Conservation (phyloP, 2,113 vertebrate species). For the Peromyscus maniculatus region DNA sequence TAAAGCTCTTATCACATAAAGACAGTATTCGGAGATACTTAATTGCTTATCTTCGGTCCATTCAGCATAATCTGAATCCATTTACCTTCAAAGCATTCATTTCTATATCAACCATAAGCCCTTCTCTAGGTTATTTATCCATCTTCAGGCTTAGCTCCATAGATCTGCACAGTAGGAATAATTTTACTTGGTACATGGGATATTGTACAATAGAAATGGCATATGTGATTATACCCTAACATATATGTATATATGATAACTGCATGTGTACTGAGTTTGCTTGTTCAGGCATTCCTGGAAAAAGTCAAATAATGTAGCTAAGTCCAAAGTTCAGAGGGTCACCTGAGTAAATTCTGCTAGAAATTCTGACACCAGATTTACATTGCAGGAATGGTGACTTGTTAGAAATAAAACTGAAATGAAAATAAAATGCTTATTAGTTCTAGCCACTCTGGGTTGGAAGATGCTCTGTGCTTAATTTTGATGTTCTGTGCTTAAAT, state of each 20-base stretch:
- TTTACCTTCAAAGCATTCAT: background rate
- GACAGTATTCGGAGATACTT: background rate
- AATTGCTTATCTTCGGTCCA: background rate
- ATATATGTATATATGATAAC: background rate
- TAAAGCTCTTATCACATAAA: background rate
- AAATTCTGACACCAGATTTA: slow-evolving; percentile 17
- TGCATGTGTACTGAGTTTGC: background rate
- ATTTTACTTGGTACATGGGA: background rate
- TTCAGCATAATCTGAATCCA: background rate
- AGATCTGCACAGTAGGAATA: background rate
- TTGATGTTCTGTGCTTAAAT: background rate
- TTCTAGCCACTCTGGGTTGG: background rate
- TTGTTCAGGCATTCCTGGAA: background rate
- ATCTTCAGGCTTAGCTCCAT: background rate
- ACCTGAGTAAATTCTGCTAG: background rate
- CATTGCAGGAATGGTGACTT: background rate
- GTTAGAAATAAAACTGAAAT: background rate
- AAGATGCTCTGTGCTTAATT: slow-evolving; percentile 18
- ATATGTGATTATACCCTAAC: background rate
- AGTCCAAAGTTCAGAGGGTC: background rate
- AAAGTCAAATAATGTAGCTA: background rate
- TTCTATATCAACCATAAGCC: background rate
- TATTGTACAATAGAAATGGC: background rate
- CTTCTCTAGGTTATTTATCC: background rate
- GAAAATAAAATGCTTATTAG: background rate